Evolutionary conservation across 2,113 vertebrate genomes (phyloP).

Genomic region (Mustelus asterias): DNA sequence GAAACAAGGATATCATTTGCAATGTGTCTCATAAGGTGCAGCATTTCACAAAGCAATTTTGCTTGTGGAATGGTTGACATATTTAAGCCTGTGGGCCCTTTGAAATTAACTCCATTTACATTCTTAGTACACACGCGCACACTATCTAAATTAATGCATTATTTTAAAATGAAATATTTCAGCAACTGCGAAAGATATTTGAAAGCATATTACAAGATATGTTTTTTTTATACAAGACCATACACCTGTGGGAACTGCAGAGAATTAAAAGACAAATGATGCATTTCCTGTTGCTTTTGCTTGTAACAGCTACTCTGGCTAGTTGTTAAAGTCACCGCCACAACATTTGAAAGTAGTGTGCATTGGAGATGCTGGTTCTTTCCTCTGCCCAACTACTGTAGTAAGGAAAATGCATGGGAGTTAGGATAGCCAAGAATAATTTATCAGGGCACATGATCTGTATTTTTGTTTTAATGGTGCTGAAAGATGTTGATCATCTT

Average conservation of each 20-base stretch:
- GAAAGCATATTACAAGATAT: not conserved
- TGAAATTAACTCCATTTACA: constrained; percentile 42
- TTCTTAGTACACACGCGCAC: constrained; percentile 42
- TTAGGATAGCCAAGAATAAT: not conserved
- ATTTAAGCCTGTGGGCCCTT: constrained; percentile 47
- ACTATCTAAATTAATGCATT: constrained; percentile 37
- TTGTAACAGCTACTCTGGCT: not conserved
- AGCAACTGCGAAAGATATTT: not conserved
- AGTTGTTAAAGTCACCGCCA: not conserved
- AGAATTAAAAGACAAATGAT: not conserved
- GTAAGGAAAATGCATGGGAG: not conserved
- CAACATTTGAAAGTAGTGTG: not conserved
- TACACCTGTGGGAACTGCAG: not conserved
- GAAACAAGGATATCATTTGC: constrained; percentile 49
- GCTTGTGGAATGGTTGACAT: constrained; percentile 47
- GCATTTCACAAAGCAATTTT: constrained; percentile 44
- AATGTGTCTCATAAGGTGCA: constrained; percentile 45
- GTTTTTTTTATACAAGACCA: not conserved
- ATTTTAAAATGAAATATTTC: constrained; percentile 34
- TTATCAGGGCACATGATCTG: constrained; percentile 8
- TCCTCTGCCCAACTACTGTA: not conserved
- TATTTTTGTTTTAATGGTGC: constrained; percentile 3
- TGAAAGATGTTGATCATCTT: constrained; percentile 18
- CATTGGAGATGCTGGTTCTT: not conserved
- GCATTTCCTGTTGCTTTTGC: constrained; percentile 20